Conservation (phyloP, 2,888 invertebrate species). For the Leptodirus hochenwartii region DNA sequence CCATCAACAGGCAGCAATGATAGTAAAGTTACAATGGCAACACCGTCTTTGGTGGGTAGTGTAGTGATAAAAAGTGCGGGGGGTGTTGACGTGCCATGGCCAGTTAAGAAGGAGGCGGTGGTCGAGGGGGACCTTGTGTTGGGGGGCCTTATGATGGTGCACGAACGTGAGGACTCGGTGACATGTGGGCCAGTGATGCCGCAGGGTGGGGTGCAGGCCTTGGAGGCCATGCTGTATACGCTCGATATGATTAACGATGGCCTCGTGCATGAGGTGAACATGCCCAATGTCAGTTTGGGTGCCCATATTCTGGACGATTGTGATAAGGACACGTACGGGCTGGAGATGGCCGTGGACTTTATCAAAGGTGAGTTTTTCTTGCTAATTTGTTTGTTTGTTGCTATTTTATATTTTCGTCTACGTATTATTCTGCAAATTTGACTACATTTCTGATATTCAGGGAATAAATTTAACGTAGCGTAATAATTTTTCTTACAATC, state of each 20-base stretch:
- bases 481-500: too few species aligned
- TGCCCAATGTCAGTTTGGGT: constrained; percentile 66
- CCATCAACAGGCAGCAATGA: too few species aligned
- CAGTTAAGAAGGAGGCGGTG: constrained; percentile 69
- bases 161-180: constrained; percentile 71
- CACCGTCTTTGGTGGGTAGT: too few species aligned
- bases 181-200: constrained; percentile 91
- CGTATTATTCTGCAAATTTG: too few species aligned
- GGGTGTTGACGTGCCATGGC: constrained; percentile 47
- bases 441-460: too few species aligned
- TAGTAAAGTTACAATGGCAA: too few species aligned
- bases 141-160: constrained; percentile 91
- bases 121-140: constrained; percentile 77
- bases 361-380: constrained; percentile 76
- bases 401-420: too few species aligned
- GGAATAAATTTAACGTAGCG: too few species aligned
- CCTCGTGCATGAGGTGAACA: too few species aligned
- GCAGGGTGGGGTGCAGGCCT: constrained; percentile 74
- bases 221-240: constrained; percentile 86
- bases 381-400: too few species aligned
- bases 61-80: too few species aligned
- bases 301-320: constrained; percentile 87
- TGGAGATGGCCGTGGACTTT: constrained; percentile 92
- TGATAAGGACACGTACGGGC: constrained; percentile 87
- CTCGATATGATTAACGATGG: constrained; percentile 54